These are phyloP conservation scores for Lepisosteus oculatus DNA, from an alignment of 2,113 vertebrate species.

Conservation along the genomic window DNA sequence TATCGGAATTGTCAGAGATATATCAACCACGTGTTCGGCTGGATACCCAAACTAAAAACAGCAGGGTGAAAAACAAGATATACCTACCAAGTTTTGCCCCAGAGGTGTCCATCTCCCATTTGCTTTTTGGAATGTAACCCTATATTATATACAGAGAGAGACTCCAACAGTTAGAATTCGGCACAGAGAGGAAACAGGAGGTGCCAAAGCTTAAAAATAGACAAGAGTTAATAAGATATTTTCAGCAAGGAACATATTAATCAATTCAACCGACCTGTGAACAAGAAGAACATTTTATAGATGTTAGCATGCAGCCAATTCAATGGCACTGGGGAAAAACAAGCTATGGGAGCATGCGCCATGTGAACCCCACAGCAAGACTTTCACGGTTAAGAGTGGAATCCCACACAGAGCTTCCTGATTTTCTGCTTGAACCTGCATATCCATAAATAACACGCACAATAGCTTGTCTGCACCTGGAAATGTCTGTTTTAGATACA, in stretches of 20 bases:
- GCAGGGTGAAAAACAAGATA: slow-evolving; percentile 44
- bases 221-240: slow-evolving; percentile 29
- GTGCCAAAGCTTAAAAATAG: slow-evolving; percentile 43
- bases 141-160: slow-evolving; percentile 95
- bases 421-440: no score
- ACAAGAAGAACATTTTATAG: background rate
- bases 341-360: background rate
- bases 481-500: no score
- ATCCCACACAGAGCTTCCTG: no score
- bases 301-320: background rate
- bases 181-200: slow-evolving; percentile 27
- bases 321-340: background rate
- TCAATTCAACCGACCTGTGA: background rate
- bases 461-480: no score
- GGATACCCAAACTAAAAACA: no score
- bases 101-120: slow-evolving; percentile 99
- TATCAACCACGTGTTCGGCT: no score
- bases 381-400: no score
- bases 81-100: slow-evolving; percentile 98
- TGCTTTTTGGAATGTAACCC: slow-evolving; percentile 99
- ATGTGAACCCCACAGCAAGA: no score
- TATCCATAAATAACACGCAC: no score
- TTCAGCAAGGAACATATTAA: background rate
- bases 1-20: slow-evolving; percentile 33
- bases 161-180: slow-evolving; percentile 86